phyloP scores from a whole-genome alignment of 2,888 invertebrate species.

The Bursaphelenchus okinawaensis region DNA sequence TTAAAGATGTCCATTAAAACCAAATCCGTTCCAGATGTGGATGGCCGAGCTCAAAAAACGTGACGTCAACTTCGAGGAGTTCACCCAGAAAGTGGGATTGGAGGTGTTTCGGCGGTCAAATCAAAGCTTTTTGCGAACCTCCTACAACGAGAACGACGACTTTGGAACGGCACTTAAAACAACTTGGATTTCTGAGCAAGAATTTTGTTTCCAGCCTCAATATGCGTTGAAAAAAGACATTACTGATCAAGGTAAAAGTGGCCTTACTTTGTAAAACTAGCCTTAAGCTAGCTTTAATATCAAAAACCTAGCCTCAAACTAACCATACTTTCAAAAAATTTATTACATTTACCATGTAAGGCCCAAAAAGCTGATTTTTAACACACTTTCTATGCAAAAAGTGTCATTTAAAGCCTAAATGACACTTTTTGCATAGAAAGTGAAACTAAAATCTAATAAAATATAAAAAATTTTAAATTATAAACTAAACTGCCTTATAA shows the following conservation, averaged over 20 bases:
- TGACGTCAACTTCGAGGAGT: slow-evolving; percentile 48
- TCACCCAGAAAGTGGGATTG: slow-evolving; percentile 44
- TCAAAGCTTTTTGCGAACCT: slow-evolving; percentile 49
- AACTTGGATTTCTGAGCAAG: slow-evolving; percentile 53
- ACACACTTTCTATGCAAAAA: too few relatives aligned
- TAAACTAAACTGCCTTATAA: too few relatives aligned
- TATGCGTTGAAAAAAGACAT: slow-evolving; percentile 17
- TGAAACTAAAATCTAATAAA: too few relatives aligned
- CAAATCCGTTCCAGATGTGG: slow-evolving; percentile 39
- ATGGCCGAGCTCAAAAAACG: slow-evolving; percentile 39
- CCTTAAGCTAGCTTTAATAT: background rate
- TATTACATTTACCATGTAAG: too few relatives aligned
- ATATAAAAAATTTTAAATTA: too few relatives aligned
- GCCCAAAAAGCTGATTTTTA: too few relatives aligned
- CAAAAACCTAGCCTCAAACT: background rate
- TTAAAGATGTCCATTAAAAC: background rate
- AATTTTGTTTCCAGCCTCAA: slow-evolving; percentile 53
- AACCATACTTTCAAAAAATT: too few relatives aligned
- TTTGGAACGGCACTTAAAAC: slow-evolving; percentile 45
- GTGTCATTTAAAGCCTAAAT: too few relatives aligned
- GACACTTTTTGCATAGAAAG: too few relatives aligned
- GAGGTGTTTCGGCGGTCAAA: slow-evolving; percentile 46
- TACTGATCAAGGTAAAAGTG: background rate
- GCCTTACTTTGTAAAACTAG: too few relatives aligned
- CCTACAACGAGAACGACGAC: slow-evolving; percentile 49